Evolutionary conservation across 2,113 vertebrate genomes (phyloP), one percentile per base, ranked within the genome.

Genomic region (Anas platyrhynchos): DNA sequence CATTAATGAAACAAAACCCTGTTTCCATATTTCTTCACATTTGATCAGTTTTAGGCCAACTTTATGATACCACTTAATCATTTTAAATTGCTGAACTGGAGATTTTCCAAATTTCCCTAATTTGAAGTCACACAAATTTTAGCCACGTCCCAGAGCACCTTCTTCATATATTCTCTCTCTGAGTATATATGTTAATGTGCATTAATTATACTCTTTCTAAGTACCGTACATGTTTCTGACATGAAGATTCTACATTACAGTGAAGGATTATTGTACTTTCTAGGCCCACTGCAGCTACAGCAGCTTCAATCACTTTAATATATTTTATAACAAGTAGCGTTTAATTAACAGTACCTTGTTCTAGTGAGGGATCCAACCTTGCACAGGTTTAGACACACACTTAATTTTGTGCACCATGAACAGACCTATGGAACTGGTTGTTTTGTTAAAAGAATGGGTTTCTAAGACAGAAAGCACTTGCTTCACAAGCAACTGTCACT

Each of bases 141-240:
- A 97, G 95, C 92, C 72, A 48, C 91, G 65, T 97, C 94, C 94
- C 96, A 97, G 58, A 89, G 94, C 82, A 96, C 94, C 41, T 65
- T 87, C 58, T 92, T 94, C 88, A 79, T 91, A 97, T 85, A 83
- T 80, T 87, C 71, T 85, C 58, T 75, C 74, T 97, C 91, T 87
- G 71, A 96, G 38, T 97, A 84, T 97, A 86, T 94, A 96, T 98
- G 96, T 97, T 97, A 97, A 97, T 98, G 91, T 78, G 74, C 89
- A 96, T 94, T 98, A 97, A 98, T 98, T 97, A 97, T 97, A 96
- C 56, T 94, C 63, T 92, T 93, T 96, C 96, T 95, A 94, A 95
- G 92, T 95, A 95, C 82, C 88, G 94, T 96, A 89, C 96, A 95
- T 92, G 91, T 94, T 95, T 96, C 93, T 97, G 92, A 97, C 95